phyloP scores from a whole-genome alignment of 2,888 invertebrate genomes.

The Punctoribates punctum region DNA sequence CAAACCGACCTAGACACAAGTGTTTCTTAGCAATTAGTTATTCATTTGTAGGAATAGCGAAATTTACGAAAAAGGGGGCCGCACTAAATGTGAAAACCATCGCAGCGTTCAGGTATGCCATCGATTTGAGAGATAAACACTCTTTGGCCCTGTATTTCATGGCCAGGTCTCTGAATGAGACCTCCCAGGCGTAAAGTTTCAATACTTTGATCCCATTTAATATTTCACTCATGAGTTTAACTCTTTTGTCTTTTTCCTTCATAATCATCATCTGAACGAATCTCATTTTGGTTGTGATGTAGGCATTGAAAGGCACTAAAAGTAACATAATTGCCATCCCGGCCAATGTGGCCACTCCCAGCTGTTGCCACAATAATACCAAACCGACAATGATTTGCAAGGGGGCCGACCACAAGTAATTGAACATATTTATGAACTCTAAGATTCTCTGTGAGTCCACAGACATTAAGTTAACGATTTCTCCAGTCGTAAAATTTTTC shows the following conservation, averaged over 20 bases:
- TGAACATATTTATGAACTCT: slow-evolving; percentile 53
- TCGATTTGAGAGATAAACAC: slow-evolving; percentile 76
- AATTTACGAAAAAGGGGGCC: slow-evolving; percentile 85
- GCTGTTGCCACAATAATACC: slow-evolving; percentile 48
- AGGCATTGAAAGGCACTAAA: slow-evolving; percentile 54
- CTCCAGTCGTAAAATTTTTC: slow-evolving; percentile 49
- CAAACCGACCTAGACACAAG: slow-evolving; percentile 55
- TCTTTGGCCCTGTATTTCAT: slow-evolving; percentile 81
- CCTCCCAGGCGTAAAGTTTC: slow-evolving; percentile 71
- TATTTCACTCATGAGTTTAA: slow-evolving; percentile 89
- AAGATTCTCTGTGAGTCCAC: slow-evolving; percentile 48
- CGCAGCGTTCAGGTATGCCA: slow-evolving; percentile 82
- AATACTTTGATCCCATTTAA: slow-evolving; percentile 76
- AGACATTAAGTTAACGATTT: slow-evolving; percentile 48
- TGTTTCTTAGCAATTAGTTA: not conserved
- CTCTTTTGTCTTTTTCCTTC: slow-evolving; percentile 87
- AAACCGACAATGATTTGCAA: slow-evolving; percentile 50
- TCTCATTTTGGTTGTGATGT: slow-evolving; percentile 47
- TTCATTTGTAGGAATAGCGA: not conserved
- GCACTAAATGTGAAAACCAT: slow-evolving; percentile 91
- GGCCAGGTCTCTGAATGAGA: slow-evolving; percentile 83
- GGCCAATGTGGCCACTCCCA: slow-evolving; percentile 54
- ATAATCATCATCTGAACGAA: slow-evolving; percentile 56
- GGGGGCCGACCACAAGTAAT: slow-evolving; percentile 54
- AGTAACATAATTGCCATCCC: slow-evolving; percentile 57